These are phyloP conservation scores for Microdon myrmicae DNA, from an alignment of 2,888 invertebrate species.

Conservation along the genomic window DNA sequence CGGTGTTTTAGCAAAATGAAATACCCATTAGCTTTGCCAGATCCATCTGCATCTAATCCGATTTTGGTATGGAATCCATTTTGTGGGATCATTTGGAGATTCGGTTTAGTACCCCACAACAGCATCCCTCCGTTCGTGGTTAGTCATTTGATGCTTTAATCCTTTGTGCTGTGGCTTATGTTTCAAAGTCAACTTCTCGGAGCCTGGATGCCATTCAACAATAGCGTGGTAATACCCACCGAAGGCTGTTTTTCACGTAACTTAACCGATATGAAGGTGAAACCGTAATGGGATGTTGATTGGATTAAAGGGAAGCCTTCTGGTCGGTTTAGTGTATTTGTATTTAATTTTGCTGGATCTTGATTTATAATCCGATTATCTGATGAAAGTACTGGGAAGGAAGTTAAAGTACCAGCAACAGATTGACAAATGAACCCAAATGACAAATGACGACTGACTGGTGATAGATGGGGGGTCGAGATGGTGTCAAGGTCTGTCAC, in stretches of 20 bases:
- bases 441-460: slow-evolving; percentile 27
- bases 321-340: slow-evolving; percentile 5
- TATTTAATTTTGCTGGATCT: slow-evolving; percentile 12
- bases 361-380: slow-evolving; percentile 31
- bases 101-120: background rate
- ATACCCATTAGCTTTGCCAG: too few relatives aligned
- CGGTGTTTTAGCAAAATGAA: background rate
- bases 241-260: slow-evolving; percentile 12
- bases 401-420: slow-evolving; percentile 9
- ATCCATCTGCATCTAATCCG: slow-evolving; percentile 16
- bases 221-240: slow-evolving; percentile 8
- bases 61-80: slow-evolving; percentile 8
- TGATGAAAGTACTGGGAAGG: background rate
- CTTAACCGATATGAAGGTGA: slow-evolving; percentile 28
- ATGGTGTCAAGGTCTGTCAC: slow-evolving; percentile 22
- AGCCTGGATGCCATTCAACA: slow-evolving; percentile 8
- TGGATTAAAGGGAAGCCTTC: slow-evolving; percentile 39
- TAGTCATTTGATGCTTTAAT: slow-evolving; percentile 13
- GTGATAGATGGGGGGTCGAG: slow-evolving; percentile 15
- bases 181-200: slow-evolving; percentile 12
- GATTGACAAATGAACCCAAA: slow-evolving; percentile 25
- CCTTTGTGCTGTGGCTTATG: slow-evolving; percentile 17
- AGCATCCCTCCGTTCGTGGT: slow-evolving; percentile 1
- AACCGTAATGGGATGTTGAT: slow-evolving; percentile 41
- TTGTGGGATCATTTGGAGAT: slow-evolving; percentile 6